These are phyloP conservation scores for Albula goreensis DNA, from an alignment of 2,113 vertebrate genomes.

Conservation along the genomic window DNA sequence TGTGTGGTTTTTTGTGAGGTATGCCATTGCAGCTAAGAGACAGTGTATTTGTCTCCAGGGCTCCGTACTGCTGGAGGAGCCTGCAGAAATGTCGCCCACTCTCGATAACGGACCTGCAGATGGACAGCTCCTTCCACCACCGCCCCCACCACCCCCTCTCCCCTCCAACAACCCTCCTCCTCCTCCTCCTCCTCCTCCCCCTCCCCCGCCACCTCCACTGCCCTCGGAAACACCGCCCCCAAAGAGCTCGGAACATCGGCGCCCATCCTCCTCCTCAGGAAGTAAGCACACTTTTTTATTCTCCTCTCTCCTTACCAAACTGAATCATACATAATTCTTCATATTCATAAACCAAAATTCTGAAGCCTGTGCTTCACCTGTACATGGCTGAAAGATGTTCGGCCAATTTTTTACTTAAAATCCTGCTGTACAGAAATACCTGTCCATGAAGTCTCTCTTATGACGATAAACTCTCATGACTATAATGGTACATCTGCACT, in stretches of 20 bases:
- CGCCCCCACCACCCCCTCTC: conserved; percentile 22
- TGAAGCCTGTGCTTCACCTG: no score
- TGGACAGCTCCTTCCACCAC: conserved; percentile 66
- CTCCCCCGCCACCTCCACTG: conserved; percentile 77
- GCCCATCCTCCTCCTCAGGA: conserved; percentile 88
- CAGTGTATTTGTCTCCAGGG: conserved; percentile 63
- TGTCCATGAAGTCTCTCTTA: no score
- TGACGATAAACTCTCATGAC: no score
- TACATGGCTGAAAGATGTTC: no score
- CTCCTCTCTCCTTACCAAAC: not conserved
- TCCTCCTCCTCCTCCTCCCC: conserved; percentile 54
- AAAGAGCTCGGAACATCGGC: conserved; percentile 63
- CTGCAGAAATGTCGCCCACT: conserved; percentile 68
- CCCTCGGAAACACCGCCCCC: conserved; percentile 58
- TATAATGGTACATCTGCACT: no score
- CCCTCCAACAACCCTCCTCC: conserved; percentile 43
- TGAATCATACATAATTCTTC: not conserved
- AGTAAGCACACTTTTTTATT: conserved; percentile 77
- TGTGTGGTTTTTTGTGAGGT: not conserved
- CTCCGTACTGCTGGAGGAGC: conserved; percentile 74
- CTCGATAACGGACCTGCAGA: conserved; percentile 69
- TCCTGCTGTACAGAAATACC: no score
- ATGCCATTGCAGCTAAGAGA: not conserved
- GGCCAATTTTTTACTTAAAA: no score
- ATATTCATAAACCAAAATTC: no score